phyloP scores from a whole-genome alignment of 2,797 vertebrate genomes.

The Orientallactaga sibirica region DNA sequence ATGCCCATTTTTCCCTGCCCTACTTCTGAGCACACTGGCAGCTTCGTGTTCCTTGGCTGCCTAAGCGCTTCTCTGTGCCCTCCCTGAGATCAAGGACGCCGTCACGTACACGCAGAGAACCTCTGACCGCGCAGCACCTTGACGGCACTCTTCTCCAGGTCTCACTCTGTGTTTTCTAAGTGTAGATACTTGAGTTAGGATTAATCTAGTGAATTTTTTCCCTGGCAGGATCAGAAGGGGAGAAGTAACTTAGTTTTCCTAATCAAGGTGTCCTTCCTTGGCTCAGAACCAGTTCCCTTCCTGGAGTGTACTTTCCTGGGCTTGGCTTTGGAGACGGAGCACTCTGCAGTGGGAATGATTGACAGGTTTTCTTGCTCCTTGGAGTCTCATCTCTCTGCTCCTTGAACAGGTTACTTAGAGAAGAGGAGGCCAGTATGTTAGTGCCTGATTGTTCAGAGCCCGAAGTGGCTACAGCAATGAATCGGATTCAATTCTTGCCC shows the following conservation, averaged over 20 bases:
- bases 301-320: background rate
- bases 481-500: background rate
- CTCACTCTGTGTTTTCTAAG: background rate
- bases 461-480: background rate
- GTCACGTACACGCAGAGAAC: background rate
- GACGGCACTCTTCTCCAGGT: background rate
- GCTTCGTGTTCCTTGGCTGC: background rate
- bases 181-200: background rate
- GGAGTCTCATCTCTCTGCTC: background rate
- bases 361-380: background rate
- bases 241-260: background rate
- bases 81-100: background rate
- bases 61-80: background rate
- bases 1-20: background rate
- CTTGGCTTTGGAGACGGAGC: background rate
- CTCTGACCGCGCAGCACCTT: background rate
- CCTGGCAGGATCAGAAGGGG: background rate
- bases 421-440: accelerated
- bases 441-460: background rate
- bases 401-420: background rate
- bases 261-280: background rate
- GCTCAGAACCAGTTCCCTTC: background rate
- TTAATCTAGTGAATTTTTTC: background rate
- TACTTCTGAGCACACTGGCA: background rate
- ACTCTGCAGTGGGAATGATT: background rate